Conservation (phyloP, 1,140 invertebrate genomes). For the Coptotermes formosanus region DNA sequence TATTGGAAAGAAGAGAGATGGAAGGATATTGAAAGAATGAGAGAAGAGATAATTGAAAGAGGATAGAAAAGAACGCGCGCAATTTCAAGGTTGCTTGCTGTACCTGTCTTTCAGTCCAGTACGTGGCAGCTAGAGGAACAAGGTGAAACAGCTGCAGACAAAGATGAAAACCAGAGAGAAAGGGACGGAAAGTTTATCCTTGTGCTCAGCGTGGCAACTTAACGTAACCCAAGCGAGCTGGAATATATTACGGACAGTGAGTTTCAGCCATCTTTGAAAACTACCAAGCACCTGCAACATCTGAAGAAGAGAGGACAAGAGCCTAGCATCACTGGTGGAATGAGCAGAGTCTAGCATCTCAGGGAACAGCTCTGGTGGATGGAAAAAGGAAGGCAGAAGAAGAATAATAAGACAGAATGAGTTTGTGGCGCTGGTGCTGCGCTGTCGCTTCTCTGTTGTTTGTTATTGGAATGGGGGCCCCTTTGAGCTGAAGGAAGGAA, state of each 20-base stretch:
- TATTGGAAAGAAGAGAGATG: not conserved
- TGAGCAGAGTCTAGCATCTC: not conserved
- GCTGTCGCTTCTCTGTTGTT: not conserved
- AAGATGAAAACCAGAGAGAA: not conserved
- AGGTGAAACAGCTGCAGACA: not conserved
- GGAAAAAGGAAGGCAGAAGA: not conserved
- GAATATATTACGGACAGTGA: not conserved
- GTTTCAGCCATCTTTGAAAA: conserved; percentile 18
- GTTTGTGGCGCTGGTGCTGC: not conserved
- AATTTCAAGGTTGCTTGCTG: conserved; percentile 28
- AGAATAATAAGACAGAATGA: not conserved
- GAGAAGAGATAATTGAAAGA: conserved; percentile 6
- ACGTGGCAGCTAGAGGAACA: conserved; percentile 13
- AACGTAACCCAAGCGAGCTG: not conserved
- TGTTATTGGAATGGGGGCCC: not conserved
- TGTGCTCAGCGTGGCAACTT: not conserved
- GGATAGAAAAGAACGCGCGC: not conserved
- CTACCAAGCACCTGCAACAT: not conserved
- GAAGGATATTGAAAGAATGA: not conserved
- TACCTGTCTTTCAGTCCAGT: not conserved
- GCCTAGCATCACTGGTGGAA: not conserved
- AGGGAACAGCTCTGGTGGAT: not conserved
- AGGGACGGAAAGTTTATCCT: not conserved
- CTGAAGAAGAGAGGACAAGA: not conserved
- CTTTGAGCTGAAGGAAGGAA: not conserved